Conservation (phyloP, 1,140 invertebrate genomes). For the Pseudomyrmex gracilis region DNA sequence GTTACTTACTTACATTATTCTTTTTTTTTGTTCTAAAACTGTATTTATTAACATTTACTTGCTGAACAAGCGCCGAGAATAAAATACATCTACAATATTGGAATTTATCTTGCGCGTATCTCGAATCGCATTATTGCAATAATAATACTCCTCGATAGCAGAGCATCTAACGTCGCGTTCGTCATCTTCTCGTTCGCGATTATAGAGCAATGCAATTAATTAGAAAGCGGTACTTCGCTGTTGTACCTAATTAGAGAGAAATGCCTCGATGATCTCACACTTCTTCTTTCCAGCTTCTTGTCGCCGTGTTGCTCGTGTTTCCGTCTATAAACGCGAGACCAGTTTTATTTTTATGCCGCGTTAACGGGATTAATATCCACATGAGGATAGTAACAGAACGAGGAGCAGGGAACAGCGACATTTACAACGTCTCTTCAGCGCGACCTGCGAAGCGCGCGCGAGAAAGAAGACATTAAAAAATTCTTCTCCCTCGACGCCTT, state of each 20-base stretch:
- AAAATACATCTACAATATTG: not conserved
- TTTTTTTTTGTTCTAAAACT: no score
- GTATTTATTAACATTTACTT: no score
- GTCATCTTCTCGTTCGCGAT: not conserved
- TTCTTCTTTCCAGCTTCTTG: not conserved
- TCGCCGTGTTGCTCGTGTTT: not conserved
- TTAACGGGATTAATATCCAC: conserved; percentile 38
- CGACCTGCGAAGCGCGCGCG: no score
- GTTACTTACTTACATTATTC: no score
- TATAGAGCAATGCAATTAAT: conserved; percentile 18
- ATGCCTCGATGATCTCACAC: conserved; percentile 5
- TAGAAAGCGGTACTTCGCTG: conserved; percentile 1
- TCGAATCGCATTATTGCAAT: not conserved
- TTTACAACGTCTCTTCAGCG: conserved; percentile 23
- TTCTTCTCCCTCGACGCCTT: not conserved
- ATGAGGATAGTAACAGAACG: not conserved
- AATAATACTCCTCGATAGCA: not conserved
- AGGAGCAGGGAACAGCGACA: conserved; percentile 2
- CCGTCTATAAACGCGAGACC: conserved; percentile 7
- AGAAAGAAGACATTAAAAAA: conserved; percentile 17
- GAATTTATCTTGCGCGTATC: not conserved
- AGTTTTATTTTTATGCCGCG: conserved; percentile 16
- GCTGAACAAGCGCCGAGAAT: no score
- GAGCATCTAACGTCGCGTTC: not conserved
- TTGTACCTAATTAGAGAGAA: conserved; percentile 11